A percentile compares a stretch with the other conserved stretches of the same genome.
Evolutionary conservation across 2,113 vertebrate genomes (phyloP).

Genomic region (Polypterus bichir): DNA sequence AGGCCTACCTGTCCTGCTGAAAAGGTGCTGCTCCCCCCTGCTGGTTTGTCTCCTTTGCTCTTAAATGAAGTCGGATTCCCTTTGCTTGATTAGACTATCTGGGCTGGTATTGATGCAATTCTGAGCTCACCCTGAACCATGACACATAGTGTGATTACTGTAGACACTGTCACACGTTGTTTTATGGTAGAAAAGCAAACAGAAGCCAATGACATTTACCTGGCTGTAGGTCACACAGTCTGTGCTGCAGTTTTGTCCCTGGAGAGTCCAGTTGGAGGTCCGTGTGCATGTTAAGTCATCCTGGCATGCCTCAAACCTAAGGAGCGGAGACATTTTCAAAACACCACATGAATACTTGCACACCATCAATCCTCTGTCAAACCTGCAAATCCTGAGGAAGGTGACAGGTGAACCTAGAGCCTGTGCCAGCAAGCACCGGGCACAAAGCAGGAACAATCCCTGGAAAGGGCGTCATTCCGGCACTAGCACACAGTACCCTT

Average conservation of each 20-base stretch:
- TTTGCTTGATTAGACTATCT: too few species aligned
- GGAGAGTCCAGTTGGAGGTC: slow-evolving; percentile 39
- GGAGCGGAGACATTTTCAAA: background rate
- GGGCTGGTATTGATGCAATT: background rate
- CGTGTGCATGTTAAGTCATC: slow-evolving; percentile 54
- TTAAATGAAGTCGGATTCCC: slow-evolving; percentile 13
- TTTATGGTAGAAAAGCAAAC: background rate
- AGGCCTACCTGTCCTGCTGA: slow-evolving; percentile 16
- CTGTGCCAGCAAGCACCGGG: background rate
- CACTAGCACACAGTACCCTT: background rate
- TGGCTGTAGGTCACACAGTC: slow-evolving; percentile 56
- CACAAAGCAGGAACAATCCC: background rate
- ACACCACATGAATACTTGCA: background rate
- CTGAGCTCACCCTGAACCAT: background rate
- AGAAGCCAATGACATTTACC: slow-evolving; percentile 35
- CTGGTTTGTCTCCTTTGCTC: slow-evolving; percentile 9
- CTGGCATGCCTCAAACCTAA: slow-evolving; percentile 61
- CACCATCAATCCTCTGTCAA: too few species aligned
- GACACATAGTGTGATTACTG: background rate
- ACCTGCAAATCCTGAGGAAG: background rate
- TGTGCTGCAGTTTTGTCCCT: slow-evolving; percentile 47
- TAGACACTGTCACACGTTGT: background rate
- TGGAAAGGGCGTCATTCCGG: background rate
- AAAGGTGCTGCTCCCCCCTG: slow-evolving; percentile 23
- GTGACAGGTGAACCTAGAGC: background rate